Base-by-base conservation (phyloP, 2,888 invertebrate species). In the Chymomyza caudatula region DNA sequence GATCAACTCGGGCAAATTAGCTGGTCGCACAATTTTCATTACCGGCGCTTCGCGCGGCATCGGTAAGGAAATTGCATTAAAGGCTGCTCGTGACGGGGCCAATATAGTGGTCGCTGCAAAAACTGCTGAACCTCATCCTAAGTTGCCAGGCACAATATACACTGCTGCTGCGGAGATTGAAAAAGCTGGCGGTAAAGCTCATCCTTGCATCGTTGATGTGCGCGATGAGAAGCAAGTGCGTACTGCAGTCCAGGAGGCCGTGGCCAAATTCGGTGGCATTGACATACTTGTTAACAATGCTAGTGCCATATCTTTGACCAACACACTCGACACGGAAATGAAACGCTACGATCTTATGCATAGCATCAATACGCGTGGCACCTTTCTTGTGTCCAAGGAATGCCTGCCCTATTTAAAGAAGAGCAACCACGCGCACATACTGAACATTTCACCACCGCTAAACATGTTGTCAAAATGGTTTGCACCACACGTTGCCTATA, bases 291-390 rank as follows among this genome's bases (percentile, higher is more conserved):
- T 99, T 17, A 99, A 99, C 91, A 99, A 99, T 92, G 99, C 99
- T 1, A 97, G 97, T 71, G 98, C 98, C 11, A 99, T 99, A 83
- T 94, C 94, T 0, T 91, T 97, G 60, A 95, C 97, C 0, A 93
- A 93, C 56, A 98, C 98, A 0, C 91, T 93, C 2, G 91, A 94
- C 5, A 98, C 98, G 0, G 95, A 96, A 44, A 98, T 99, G 98
- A 99, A 99, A 91, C 93, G 94, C 90, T 99, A 96, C 88, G 99
- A 99, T 91, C 93, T 99, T 49, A 99, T 99, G 98, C 96, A 98
- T 88, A 93, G 93, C 66, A 94, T 99, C 78, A 99, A 99, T 91
- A 95, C 97, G 0, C 93, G 99, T 77, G 99, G 98, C 76, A 99
- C 98, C 1, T 99, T 96, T 90, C 92, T 99, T 65, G 96, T 96